Conservation (phyloP, 2,888 invertebrate genomes). For the Sphaerophoria rueppellii region DNA sequence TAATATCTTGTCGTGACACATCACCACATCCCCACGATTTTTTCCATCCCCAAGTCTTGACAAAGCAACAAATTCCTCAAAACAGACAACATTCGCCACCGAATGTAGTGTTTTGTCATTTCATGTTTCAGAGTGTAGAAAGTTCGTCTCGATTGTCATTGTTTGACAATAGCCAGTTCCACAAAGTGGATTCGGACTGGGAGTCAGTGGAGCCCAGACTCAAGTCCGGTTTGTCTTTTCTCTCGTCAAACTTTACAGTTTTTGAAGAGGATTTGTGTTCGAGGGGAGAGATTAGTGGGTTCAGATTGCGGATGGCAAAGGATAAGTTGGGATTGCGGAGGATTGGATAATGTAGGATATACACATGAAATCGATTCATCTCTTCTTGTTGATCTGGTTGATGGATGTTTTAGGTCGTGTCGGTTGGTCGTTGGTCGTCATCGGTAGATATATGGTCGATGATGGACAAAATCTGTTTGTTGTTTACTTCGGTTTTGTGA, state of each 20-base stretch:
- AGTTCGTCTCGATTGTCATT: conserved; percentile 19
- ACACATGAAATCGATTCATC: conserved; percentile 62
- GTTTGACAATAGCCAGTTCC: background rate
- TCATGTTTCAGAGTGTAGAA: background rate
- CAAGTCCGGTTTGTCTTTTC: background rate
- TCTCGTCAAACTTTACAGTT: conserved; percentile 28
- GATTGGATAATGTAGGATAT: background rate
- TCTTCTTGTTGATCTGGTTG: conserved; percentile 67
- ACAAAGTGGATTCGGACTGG: background rate
- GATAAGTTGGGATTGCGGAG: conserved; percentile 3
- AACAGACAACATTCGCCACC: conserved; percentile 64
- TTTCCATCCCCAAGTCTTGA: background rate
- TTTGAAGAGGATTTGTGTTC: conserved; percentile 24
- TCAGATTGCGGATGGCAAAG: background rate
- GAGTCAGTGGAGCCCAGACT: background rate
- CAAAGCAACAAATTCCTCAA: conserved; percentile 30
- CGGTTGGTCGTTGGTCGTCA: background rate
- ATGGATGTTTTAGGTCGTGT: conserved; percentile 59
- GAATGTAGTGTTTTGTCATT: conserved; percentile 72
- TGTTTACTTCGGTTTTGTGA: conserved; percentile 58
- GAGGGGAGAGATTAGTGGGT: background rate
- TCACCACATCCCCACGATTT: conserved; percentile 8
- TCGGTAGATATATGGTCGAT: conserved; percentile 29
- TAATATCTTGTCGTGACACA: conserved; percentile 63
- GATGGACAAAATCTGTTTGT: conserved; percentile 69